These are phyloP conservation scores for Drosophila koepferae DNA, from an alignment of 2,888 invertebrate species.

Conservation along the genomic window DNA sequence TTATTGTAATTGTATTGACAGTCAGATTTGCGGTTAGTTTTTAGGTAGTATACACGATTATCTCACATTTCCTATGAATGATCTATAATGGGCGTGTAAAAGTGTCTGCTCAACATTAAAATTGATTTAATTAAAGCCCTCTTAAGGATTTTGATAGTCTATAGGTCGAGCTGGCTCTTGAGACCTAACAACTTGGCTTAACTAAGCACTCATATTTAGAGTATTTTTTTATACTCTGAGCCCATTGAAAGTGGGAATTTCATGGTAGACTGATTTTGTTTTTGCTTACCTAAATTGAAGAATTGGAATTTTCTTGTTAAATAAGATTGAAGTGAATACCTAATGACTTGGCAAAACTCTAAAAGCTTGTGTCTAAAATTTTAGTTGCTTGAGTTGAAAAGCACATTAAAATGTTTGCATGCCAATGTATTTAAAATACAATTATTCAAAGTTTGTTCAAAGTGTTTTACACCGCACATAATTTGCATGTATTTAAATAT, in stretches of 20 bases:
- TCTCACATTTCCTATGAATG: not conserved
- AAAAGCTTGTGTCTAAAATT: not conserved
- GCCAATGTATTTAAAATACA: not conserved
- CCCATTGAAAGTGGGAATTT: not conserved
- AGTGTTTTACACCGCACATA: conserved; percentile 4
- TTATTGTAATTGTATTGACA: not conserved
- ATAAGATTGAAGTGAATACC: not conserved
- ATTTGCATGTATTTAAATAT: conserved; percentile 20
- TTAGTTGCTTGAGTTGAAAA: not conserved
- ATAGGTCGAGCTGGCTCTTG: not conserved
- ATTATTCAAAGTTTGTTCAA: not conserved
- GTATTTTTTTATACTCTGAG: not conserved
- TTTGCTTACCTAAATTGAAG: not conserved
- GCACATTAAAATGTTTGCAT: not conserved
- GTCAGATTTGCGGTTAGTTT: not conserved
- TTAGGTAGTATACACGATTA: conserved; percentile 8
- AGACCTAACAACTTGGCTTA: conserved; percentile 1
- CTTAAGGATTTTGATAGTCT: not conserved
- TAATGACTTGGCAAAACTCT: not conserved
- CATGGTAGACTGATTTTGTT: not conserved
- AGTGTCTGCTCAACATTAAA: conserved; percentile 1
- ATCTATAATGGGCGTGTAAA: not conserved
- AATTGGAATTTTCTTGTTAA: not conserved
- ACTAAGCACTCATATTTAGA: not conserved
- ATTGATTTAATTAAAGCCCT: not conserved